Conservation (phyloP, 92 coral and sea anemone genomes). For the Porites divaricata region DNA sequence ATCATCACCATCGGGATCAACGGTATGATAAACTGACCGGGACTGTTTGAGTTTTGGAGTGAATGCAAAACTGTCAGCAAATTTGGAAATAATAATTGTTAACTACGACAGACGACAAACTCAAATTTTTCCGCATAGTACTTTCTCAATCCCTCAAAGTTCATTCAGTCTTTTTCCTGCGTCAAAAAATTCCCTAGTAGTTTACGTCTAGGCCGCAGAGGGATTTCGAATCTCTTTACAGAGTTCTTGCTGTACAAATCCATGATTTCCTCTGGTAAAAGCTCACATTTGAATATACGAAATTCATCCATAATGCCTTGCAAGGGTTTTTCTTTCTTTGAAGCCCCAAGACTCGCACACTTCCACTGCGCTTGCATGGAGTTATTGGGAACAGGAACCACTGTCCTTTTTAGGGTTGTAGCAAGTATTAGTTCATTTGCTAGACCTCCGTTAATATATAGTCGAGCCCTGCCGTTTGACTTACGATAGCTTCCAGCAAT, state of each 20-base stretch:
- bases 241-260: conserved; percentile 83
- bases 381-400: conserved; percentile 30
- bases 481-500: conserved; percentile 84
- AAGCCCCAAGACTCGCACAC: conserved; percentile 87
- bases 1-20: no score
- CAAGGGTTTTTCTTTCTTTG: conserved; percentile 68
- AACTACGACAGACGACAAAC: background rate
- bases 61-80: no score
- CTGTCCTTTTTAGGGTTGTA: conserved; percentile 32
- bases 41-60: no score
- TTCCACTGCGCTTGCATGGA: conserved; percentile 71
- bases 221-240: conserved; percentile 81
- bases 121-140: background rate
- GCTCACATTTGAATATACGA: conserved; percentile 90
- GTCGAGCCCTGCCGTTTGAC: conserved; percentile 69
- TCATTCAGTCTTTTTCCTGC: background rate
- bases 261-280: conserved; percentile 77
- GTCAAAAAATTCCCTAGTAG: background rate
- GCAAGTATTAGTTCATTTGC: conserved; percentile 42
- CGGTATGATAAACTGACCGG: no score
- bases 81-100: no score
- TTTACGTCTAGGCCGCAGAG: conserved; percentile 5
- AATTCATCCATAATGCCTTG: conserved; percentile 90
- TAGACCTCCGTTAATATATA: conserved; percentile 84
- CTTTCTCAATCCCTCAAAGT: background rate